phyloP scores from a whole-genome alignment of 1,140 invertebrate species.

The Elymnias hypermnestra region DNA sequence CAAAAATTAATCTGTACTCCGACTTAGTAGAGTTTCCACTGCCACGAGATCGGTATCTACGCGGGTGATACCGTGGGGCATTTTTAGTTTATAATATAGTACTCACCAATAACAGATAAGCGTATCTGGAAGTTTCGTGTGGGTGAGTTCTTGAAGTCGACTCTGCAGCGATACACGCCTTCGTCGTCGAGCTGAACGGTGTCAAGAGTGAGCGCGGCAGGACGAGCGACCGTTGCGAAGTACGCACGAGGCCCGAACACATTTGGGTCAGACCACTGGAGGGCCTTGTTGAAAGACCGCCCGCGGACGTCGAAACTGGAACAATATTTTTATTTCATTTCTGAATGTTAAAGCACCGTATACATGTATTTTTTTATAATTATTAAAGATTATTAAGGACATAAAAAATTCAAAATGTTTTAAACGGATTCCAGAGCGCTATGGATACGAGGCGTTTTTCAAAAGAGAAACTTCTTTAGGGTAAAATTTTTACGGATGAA shows the following conservation, averaged over 20 bases:
- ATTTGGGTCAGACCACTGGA: slow-evolving; percentile 86
- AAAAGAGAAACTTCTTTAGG: too few relatives aligned
- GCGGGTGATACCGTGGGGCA: too few relatives aligned
- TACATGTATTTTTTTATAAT: too few relatives aligned
- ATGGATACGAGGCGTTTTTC: too few relatives aligned
- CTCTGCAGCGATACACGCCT: slow-evolving; percentile 90
- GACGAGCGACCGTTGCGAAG: slow-evolving; percentile 84
- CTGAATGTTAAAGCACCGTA: too few relatives aligned
- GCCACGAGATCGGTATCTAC: too few relatives aligned
- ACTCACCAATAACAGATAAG: slow-evolving; percentile 93
- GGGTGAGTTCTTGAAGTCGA: slow-evolving; percentile 92
- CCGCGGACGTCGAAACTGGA: slow-evolving; percentile 89
- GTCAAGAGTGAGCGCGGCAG: slow-evolving; percentile 87
- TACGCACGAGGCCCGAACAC: slow-evolving; percentile 88
- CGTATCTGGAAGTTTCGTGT: slow-evolving; percentile 93
- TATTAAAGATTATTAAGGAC: too few relatives aligned
- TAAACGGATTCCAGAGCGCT: too few relatives aligned
- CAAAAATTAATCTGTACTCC: too few relatives aligned
- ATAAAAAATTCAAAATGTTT: too few relatives aligned
- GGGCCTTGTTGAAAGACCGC: slow-evolving; percentile 83
- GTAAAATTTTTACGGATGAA: too few relatives aligned
- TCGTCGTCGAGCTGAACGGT: slow-evolving; percentile 89
- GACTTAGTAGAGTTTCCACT: too few relatives aligned
- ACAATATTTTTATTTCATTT: slow-evolving; percentile 32
- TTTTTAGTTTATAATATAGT: background rate